These are phyloP conservation scores for Trachelus tabidus DNA, from an alignment of 2,888 invertebrate species.

Conservation along the genomic window DNA sequence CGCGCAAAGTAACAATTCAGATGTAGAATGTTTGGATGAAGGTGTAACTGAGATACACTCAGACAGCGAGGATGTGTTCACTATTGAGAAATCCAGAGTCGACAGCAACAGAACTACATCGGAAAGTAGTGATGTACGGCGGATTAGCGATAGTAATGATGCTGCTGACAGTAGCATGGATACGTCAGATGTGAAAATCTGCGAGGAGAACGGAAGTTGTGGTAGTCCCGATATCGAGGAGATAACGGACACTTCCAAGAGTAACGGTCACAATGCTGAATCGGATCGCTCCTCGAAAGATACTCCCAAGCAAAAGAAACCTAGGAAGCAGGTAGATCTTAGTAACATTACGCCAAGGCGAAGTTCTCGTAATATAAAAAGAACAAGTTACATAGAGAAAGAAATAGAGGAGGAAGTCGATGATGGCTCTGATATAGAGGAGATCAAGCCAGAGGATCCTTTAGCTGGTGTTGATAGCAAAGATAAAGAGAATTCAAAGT, in stretches of 20 bases:
- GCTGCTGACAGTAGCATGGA: constrained; percentile 45
- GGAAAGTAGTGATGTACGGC: constrained; percentile 35
- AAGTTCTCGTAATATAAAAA: constrained; percentile 72
- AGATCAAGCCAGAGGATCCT: constrained; percentile 72
- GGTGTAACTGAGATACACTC: constrained; percentile 43
- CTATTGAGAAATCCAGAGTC: constrained; percentile 40
- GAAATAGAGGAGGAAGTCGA: constrained; percentile 68
- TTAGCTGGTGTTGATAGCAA: constrained; percentile 67
- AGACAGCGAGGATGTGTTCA: constrained; percentile 26
- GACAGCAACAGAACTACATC: constrained; percentile 65
- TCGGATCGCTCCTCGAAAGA: constrained; percentile 38
- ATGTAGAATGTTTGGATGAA: constrained; percentile 62
- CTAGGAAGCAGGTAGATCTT: constrained; percentile 54
- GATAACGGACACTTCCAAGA: constrained; percentile 54
- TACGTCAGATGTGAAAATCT: constrained; percentile 51
- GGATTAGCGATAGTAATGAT: constrained; percentile 47
- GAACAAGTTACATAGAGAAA: constrained; percentile 70
- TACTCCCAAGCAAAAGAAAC: constrained; percentile 52
- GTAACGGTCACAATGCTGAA: constrained; percentile 48
- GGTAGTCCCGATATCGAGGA: constrained; percentile 63
- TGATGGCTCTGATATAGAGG: constrained; percentile 75
- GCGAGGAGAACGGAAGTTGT: constrained; percentile 62
- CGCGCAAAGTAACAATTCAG: constrained; percentile 53
- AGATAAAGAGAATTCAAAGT: constrained; percentile 60
- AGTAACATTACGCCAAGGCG: constrained; percentile 67